Conservation (phyloP, 2,113 vertebrate species). For the Electrona antarctica region DNA sequence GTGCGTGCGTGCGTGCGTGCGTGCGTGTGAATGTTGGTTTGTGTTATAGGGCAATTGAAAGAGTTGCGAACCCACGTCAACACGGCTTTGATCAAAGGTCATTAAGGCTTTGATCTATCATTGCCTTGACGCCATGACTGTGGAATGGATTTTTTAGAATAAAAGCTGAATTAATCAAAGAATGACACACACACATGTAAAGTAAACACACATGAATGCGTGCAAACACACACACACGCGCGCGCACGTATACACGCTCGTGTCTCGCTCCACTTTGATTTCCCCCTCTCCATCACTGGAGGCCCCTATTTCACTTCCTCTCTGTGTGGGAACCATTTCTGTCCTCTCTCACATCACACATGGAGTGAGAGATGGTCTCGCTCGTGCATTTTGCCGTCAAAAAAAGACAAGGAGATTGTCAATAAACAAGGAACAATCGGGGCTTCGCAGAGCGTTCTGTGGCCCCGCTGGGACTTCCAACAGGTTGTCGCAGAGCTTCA, state of each 20-base stretch:
- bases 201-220: neutral
- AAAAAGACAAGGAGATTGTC: slow-evolving; percentile 72
- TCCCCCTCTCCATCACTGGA: slow-evolving; percentile 58
- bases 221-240: no score
- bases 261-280: slow-evolving; percentile 51
- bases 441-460: slow-evolving; percentile 41
- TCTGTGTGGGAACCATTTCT: slow-evolving; percentile 78
- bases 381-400: slow-evolving; percentile 60
- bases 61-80: no score
- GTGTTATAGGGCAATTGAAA: neutral
- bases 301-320: slow-evolving; percentile 78
- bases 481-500: slow-evolving; percentile 38
- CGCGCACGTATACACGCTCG: neutral
- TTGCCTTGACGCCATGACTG: no score
- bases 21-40: slow-evolving; percentile 1
- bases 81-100: neutral
- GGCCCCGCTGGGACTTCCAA: slow-evolving; percentile 45
- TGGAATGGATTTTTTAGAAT: no score
- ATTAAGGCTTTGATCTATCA: slow-evolving; percentile 27
- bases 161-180: no score
- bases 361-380: slow-evolving; percentile 64
- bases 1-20: neutral
- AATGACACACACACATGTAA: slow-evolving; percentile 2
- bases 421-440: slow-evolving; percentile 72
- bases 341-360: slow-evolving; percentile 81